phyloP scores from a whole-genome alignment of 2,888 invertebrate species.

The Hemithea aestivaria region DNA sequence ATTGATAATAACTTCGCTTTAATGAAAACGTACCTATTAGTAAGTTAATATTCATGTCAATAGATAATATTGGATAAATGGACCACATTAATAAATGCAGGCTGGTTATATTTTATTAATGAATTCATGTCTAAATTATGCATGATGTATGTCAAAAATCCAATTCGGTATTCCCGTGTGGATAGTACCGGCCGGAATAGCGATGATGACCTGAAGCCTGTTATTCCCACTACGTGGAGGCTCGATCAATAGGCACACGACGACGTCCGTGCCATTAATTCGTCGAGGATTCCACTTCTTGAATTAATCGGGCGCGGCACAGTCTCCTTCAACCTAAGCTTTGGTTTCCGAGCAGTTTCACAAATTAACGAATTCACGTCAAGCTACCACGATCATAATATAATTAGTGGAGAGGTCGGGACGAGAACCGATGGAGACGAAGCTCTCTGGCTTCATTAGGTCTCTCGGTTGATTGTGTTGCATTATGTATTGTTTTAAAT shows the following conservation, averaged over 20 bases:
- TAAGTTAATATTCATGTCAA: no score
- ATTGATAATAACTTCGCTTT: no score
- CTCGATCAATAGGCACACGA: slow-evolving; percentile 57
- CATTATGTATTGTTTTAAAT: slow-evolving; percentile 22
- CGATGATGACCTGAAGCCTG: slow-evolving; percentile 16
- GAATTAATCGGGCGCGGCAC: slow-evolving; percentile 63
- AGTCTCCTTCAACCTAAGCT: slow-evolving; percentile 53
- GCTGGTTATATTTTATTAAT: no score
- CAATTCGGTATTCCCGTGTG: no score
- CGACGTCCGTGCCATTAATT: slow-evolving; percentile 56
- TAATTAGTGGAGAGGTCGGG: slow-evolving; percentile 42
- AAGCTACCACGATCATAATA: slow-evolving; percentile 53
- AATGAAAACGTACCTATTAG: no score
- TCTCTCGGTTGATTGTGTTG: slow-evolving; percentile 26
- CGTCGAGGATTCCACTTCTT: slow-evolving; percentile 59
- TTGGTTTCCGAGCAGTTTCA: slow-evolving; percentile 66
- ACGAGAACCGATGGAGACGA: slow-evolving; percentile 29
- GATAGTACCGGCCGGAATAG: slow-evolving; percentile 4
- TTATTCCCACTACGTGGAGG: slow-evolving; percentile 22
- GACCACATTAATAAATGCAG: no score
- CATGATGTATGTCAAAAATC: no score
- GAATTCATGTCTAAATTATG: no score
- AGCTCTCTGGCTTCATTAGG: slow-evolving; percentile 34
- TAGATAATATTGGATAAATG: no score
- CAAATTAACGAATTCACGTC: slow-evolving; percentile 71